These are phyloP conservation scores for Gymnorhina tibicen DNA, from an alignment of 2,113 vertebrate genomes.

Conservation along the genomic window DNA sequence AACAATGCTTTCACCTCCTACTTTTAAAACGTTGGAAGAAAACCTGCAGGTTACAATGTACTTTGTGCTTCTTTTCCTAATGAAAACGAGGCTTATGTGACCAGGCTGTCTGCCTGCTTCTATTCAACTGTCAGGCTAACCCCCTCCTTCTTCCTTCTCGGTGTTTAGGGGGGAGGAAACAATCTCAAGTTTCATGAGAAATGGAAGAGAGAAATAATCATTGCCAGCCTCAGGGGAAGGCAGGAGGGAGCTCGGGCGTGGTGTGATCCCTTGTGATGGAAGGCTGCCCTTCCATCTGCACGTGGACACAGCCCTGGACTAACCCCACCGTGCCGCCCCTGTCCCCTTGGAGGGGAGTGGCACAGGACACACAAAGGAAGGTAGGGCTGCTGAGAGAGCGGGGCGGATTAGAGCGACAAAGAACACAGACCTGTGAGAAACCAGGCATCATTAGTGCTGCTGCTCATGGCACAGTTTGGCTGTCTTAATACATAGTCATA, in stretches of 20 bases:
- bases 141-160: neutral
- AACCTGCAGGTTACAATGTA: neutral
- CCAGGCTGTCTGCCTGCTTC: neutral
- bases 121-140: neutral
- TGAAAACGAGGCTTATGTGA: neutral
- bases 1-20: neutral
- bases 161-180: neutral
- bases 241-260: neutral
- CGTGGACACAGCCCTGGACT: fast-evolving
- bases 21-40: neutral
- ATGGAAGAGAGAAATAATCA: neutral
- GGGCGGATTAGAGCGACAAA: neutral
- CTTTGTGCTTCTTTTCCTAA: neutral
- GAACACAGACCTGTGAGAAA: neutral
- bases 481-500: neutral
- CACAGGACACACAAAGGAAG: neutral
- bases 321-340: fast-evolving
- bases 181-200: neutral
- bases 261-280: neutral
- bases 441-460: neutral
- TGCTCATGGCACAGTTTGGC: neutral
- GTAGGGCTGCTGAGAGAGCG: neutral
- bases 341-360: neutral
- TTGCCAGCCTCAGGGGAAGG: neutral
- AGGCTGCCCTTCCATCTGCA: neutral